Conservation (phyloP, 92 coral and sea anemone genomes). For the Porites divaricata region DNA sequence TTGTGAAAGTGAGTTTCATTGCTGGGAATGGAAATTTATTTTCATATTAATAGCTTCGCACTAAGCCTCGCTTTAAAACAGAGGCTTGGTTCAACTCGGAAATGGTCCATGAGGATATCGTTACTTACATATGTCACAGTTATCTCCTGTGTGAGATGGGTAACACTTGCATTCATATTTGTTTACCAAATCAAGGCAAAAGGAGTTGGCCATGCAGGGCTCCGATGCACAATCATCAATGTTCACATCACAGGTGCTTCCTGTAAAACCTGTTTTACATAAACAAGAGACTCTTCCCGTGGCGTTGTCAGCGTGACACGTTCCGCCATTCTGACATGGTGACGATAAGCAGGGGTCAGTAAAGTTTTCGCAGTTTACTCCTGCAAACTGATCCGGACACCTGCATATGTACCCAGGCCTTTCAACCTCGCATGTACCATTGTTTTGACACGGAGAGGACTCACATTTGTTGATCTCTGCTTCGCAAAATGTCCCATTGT, state of each 20-base stretch:
- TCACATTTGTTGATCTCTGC: conserved; percentile 63
- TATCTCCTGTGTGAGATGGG: conserved; percentile 64
- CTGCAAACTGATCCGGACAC: conserved; percentile 55
- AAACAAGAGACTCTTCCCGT: conserved; percentile 35
- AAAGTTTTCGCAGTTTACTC: conserved; percentile 55
- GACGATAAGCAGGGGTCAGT: conserved; percentile 38
- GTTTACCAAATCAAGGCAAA: conserved; percentile 61
- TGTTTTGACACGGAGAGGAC: conserved; percentile 61
- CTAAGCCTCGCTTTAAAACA: not conserved
- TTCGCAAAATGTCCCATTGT: conserved; percentile 68
- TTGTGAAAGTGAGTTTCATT: too few species aligned
- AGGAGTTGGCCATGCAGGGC: conserved; percentile 61
- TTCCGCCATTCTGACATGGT: conserved; percentile 67
- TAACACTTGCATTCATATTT: conserved; percentile 60
- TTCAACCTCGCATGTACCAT: conserved; percentile 60
- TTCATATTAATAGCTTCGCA: too few species aligned
- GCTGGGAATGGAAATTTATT: too few species aligned
- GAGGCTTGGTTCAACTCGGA: not conserved
- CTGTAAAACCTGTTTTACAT: conserved; percentile 64
- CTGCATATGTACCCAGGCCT: conserved; percentile 66
- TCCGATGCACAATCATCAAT: conserved; percentile 74
- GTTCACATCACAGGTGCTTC: conserved; percentile 58
- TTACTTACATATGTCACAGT: conserved; percentile 72
- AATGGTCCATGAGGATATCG: not conserved
- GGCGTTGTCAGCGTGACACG: conserved; percentile 36